Evolutionary conservation across 2,797 vertebrate genomes (phyloP), one percentile per base, ranked within the genome.

Genomic region (Jordanella pulchra): DNA sequence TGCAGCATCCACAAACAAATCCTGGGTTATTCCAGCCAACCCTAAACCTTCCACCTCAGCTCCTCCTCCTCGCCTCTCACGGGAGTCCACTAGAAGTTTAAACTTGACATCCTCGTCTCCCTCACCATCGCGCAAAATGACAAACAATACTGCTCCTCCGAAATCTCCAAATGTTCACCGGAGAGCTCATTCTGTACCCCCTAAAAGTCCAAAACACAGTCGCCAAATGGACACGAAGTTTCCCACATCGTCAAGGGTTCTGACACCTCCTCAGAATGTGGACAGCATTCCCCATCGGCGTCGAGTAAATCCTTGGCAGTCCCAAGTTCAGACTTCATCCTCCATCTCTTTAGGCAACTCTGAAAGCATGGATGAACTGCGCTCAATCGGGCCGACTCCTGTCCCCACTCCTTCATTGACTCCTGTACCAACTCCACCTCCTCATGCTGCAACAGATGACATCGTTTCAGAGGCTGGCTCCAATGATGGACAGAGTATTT

Each of bases 261-360:
- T 98, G 61, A 96, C 87, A 0, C 82, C 95, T 0, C 94, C 94
- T n/a, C 93, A 95, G 0, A 96, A 93, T 0, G 97, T 98, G 7
- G 97, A 98, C 91, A 94, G 88, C 28, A 94, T 98, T 6, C 96
- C 97, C 17, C 97, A 96, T 79, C 93, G 95, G 54, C 95, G 96
- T 65, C 95, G 95, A 67, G 95, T 93, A 67, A 96, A 93, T 0
- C 95, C 95, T 0, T 94, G 91, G 90, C 95, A 97, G 79, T 94
- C 92, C 72, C 93, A 94, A 2, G 92, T 96, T 55, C 97, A 97
- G 90, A 96, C 95, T 0, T 94, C 94, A 0, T 96, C 95, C n/a
- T 95, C 96, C n/a, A 95, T 98, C 87, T 95, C 93, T 80, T 93
- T 98, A 54, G 91, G 93, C 27, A 85, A 91, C 30, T 78, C 91